Base-by-base conservation (phyloP, 2,888 invertebrate genomes). In the Gastracanthus pulcherrimus region DNA sequence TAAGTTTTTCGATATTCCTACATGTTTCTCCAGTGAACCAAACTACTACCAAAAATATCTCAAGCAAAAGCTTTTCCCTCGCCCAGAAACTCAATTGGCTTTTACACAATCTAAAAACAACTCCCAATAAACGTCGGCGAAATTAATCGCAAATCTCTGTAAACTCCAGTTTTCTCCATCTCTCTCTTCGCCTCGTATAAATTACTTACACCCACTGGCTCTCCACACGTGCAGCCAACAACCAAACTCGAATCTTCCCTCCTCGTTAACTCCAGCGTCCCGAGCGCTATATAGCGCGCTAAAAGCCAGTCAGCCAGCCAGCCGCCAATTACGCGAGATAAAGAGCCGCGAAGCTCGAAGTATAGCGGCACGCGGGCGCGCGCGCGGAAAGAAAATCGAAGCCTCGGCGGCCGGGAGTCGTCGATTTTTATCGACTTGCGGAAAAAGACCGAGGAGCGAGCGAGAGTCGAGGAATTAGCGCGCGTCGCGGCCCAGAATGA, bases 381-480 rank as follows among this genome's bases (percentile, higher is more conserved):
- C n/a, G n/a, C n/a, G n/a, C 29, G 23, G 45, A 41, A 66, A 4
- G 45, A 62, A 36, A 62, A 36, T 62, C n/a, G 34, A 19, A n/a
- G 13, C 58, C 16, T 26, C 66, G 55, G 29, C n/a, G 19, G 64
- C 13, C 3, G 48, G 34, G 75, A 62, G 16, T 58, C 58, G 72
- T 75, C 83, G 83, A 85, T 87, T 88, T 89, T 87, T 88, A 89
- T 90, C 86, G 87, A 87, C 84, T 90, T 88, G 89, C 84, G 84
- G 87, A n/a, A n/a, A n/a, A n/a, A 11, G 23, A 86, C 85, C 78
- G 75, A 86, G 84, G 82, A 89, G 88, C 88, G 89, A 88, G 84
- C 85, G 80, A 77, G 70, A 80, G 66, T 60, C 7, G 41, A 87
- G 85, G 58, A 72, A 79, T 72, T 66, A 80, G 70, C 62, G 64